Percentiles rank a stretch among this genome's conserved stretches.
Conservation (phyloP, 1,140 invertebrate genomes). For the Dryas iulia region DNA sequence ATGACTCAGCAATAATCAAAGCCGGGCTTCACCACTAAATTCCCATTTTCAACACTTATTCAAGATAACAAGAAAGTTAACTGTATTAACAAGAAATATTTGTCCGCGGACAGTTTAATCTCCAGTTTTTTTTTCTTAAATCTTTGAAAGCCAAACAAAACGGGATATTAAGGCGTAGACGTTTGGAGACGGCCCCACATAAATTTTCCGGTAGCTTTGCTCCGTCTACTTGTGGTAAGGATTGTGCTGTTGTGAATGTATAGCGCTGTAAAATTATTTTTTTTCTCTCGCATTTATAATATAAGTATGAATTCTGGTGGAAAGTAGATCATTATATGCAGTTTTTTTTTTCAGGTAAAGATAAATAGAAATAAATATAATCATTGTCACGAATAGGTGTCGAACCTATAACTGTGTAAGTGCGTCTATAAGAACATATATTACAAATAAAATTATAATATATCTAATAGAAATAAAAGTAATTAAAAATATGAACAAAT, state of each 20-base stretch:
- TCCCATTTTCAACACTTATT: not conserved
- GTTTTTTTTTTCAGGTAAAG: too few relatives aligned
- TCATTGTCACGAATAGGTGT: too few relatives aligned
- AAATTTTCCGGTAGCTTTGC: constrained; percentile 19
- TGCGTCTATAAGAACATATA: too few relatives aligned
- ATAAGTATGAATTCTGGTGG: too few relatives aligned
- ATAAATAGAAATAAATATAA: too few relatives aligned
- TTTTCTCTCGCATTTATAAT: not conserved
- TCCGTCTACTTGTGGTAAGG: not conserved
- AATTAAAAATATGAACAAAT: too few relatives aligned
- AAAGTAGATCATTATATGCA: too few relatives aligned
- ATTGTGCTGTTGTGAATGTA: not conserved
- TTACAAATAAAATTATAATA: too few relatives aligned
- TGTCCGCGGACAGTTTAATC: not conserved
- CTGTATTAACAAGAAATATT: constrained; percentile 1
- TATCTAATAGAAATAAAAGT: too few relatives aligned
- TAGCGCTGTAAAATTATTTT: not conserved
- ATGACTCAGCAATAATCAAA: too few relatives aligned
- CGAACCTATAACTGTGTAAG: too few relatives aligned
- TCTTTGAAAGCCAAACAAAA: constrained; percentile 20
- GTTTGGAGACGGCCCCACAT: constrained; percentile 14
- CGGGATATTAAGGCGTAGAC: constrained; percentile 18
- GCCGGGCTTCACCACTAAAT: too few relatives aligned
- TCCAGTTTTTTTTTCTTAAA: constrained; percentile 7
- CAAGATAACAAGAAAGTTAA: not conserved